Percentiles rank a stretch among this genome's conserved stretches.
These are phyloP conservation scores for Salvelinus sp. DNA, from an alignment of 2,113 vertebrate genomes.

Conservation along the genomic window DNA sequence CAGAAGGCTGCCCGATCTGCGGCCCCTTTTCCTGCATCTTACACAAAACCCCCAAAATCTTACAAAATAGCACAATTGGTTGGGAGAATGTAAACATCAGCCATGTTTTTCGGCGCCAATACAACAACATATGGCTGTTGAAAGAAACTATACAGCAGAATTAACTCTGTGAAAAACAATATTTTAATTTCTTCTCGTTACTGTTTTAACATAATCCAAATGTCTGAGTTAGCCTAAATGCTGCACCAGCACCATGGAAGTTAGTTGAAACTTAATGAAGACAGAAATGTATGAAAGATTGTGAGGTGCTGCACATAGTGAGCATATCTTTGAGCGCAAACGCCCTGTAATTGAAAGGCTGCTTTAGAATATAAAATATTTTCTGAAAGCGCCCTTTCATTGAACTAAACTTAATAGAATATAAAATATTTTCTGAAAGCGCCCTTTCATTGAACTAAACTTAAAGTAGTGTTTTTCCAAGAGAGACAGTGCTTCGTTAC, in stretches of 20 bases:
- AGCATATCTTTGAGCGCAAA: background rate
- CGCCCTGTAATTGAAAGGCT: conserved; percentile 18
- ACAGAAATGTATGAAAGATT: too few relatives aligned
- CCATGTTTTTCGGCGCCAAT: too few relatives aligned
- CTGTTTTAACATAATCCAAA: background rate
- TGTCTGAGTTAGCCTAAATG: background rate
- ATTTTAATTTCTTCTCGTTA: background rate
- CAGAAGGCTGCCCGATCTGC: too few relatives aligned
- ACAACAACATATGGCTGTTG: too few relatives aligned
- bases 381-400: conserved; percentile 11
- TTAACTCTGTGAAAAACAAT: background rate
- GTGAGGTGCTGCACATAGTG: background rate
- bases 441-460: conserved; percentile 14
- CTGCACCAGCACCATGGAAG: background rate
- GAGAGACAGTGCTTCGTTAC: conserved; percentile 23
- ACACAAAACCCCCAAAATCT: too few relatives aligned
- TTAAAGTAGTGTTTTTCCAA: background rate
- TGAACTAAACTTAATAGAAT: conserved; percentile 2
- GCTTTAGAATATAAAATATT: conserved; percentile 2
- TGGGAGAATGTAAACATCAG: too few relatives aligned
- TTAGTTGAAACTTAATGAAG: background rate
- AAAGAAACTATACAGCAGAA: too few relatives aligned
- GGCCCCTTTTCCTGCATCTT: too few relatives aligned
- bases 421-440: background rate
- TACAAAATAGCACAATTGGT: too few relatives aligned